Conservation (phyloP, 1,140 invertebrate genomes). For the Pinna nobilis region DNA sequence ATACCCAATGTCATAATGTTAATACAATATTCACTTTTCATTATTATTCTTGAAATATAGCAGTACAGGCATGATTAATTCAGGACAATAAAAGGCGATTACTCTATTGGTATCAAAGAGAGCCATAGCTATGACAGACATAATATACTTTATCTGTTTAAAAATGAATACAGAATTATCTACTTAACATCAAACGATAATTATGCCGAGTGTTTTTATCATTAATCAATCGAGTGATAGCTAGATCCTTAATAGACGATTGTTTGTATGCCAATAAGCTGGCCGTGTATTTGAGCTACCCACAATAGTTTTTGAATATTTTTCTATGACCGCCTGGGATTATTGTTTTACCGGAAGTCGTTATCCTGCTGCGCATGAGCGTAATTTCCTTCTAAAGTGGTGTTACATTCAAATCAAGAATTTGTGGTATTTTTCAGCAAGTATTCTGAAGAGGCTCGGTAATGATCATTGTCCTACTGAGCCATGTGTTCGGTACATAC, state of each 20-base stretch:
- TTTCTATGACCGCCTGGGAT: neutral
- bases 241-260: neutral
- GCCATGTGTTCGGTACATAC: too few relatives aligned
- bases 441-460: too few relatives aligned
- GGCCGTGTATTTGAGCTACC: neutral
- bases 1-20: too few relatives aligned
- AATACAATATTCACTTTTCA: too few relatives aligned
- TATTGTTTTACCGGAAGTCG: neutral
- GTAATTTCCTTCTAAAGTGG: neutral
- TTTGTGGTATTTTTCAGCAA: constrained; percentile 1
- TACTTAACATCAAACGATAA: neutral
- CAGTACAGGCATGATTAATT: too few relatives aligned
- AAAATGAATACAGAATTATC: neutral
- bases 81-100: too few relatives aligned
- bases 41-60: too few relatives aligned
- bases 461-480: too few relatives aligned
- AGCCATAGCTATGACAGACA: too few relatives aligned
- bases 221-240: neutral
- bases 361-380: neutral
- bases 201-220: neutral
- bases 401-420: neutral
- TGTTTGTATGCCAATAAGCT: neutral
- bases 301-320: neutral
- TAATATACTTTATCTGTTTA: neutral
- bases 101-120: too few relatives aligned